Conservation (phyloP, 1,140 invertebrate genomes). For the Drosophila nasuta region DNA sequence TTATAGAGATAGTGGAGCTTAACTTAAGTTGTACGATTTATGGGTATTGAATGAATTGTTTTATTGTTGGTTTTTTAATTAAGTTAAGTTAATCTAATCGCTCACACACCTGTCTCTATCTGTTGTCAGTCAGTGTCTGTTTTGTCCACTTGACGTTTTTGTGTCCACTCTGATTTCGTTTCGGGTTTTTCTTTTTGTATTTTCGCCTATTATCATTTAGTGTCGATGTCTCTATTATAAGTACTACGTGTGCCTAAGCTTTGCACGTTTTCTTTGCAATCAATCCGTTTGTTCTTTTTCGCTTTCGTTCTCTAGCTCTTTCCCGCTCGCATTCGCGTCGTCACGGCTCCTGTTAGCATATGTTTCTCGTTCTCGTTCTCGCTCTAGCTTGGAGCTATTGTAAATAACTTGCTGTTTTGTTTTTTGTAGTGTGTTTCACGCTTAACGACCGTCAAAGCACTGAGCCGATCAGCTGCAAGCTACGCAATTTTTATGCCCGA, state of each 20-base stretch:
- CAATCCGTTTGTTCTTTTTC: conserved; percentile 23
- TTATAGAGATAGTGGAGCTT: conserved; percentile 26
- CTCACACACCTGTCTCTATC: conserved; percentile 31
- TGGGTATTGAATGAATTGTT: conserved; percentile 9
- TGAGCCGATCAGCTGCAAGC: conserved; percentile 66
- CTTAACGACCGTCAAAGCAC: conserved; percentile 42
- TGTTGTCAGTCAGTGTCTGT: background rate
- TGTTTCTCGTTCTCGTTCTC: background rate
- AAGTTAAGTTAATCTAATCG: conserved; percentile 71
- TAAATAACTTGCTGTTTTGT: background rate
- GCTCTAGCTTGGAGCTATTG: background rate
- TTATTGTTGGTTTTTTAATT: conserved; percentile 53
- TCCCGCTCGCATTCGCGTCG: conserved; percentile 1
- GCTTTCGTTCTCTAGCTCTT: background rate
- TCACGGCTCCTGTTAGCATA: background rate
- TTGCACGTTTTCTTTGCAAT: conserved; percentile 28
- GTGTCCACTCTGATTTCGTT: conserved; percentile 18
- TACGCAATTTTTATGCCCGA: conserved; percentile 69
- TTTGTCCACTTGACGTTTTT: conserved; percentile 23
- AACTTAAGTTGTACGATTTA: conserved; percentile 22
- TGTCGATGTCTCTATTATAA: conserved; percentile 16
- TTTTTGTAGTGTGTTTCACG: conserved; percentile 21
- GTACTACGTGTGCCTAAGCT: conserved; percentile 13
- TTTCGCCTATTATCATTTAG: conserved; percentile 1
- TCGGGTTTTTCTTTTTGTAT: no score